Conservation (phyloP, 2,888 invertebrate species). For the Antheraea assamensis region DNA sequence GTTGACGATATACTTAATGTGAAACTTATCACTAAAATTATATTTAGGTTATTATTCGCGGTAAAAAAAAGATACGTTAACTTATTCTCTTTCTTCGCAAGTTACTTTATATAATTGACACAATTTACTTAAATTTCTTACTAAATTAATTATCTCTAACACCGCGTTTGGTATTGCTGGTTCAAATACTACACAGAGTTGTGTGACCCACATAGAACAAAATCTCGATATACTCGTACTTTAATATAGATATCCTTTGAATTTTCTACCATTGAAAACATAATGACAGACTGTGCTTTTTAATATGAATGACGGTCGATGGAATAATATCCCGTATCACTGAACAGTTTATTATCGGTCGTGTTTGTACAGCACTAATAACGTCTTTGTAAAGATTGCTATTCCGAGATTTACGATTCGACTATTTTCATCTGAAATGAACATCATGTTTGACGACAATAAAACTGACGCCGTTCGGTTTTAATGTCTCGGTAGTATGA, state of each 20-base stretch:
- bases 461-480: conserved; percentile 60
- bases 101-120: too few relatives aligned
- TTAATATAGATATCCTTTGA: too few relatives aligned
- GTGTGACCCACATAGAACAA: too few relatives aligned
- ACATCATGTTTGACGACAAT: conserved; percentile 64
- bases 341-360: neutral
- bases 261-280: neutral
- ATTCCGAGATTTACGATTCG: conserved; percentile 70
- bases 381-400: conserved; percentile 58
- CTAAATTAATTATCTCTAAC: too few relatives aligned
- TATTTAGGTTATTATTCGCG: too few relatives aligned
- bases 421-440: conserved; percentile 67
- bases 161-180: too few relatives aligned
- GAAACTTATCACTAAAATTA: too few relatives aligned
- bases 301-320: neutral
- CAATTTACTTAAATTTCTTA: too few relatives aligned
- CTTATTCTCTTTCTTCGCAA: too few relatives aligned
- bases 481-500: conserved; percentile 48
- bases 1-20: neutral
- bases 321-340: neutral
- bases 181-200: too few relatives aligned
- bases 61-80: too few relatives aligned
- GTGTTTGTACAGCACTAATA: conserved; percentile 28
- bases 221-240: too few relatives aligned
- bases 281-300: neutral